Evolutionary conservation across 2,113 vertebrate genomes (phyloP).

Genomic region (Petrocephalus microphthalmus): DNA sequence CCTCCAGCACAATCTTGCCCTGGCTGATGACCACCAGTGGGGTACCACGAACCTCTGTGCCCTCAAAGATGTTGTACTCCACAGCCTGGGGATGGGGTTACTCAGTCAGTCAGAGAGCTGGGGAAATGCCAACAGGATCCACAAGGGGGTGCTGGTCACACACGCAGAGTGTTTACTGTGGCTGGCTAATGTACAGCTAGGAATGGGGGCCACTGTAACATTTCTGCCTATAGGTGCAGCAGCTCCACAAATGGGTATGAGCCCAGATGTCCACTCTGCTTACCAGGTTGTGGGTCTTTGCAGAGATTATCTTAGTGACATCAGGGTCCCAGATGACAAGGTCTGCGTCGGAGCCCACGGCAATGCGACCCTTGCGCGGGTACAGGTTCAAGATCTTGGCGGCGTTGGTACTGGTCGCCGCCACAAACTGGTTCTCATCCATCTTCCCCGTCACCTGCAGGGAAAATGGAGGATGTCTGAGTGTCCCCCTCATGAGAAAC

Average conservation of each 20-base stretch:
- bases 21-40: slow-evolving; percentile 97
- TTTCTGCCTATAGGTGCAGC: neutral
- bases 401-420: slow-evolving; percentile 94
- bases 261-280: slow-evolving; percentile 30
- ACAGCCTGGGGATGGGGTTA: slow-evolving; percentile 60
- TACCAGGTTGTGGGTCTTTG: slow-evolving; percentile 95
- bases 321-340: slow-evolving; percentile 96
- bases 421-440: slow-evolving; percentile 98
- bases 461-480: slow-evolving; percentile 1
- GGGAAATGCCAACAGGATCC: neutral
- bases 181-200: neutral
- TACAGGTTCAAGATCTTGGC: slow-evolving; percentile 98
- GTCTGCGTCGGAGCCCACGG: slow-evolving; percentile 90
- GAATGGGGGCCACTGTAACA: neutral
- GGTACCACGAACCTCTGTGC: slow-evolving; percentile 85
- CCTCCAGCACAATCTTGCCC: slow-evolving; percentile 94
- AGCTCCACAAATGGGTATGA: neutral
- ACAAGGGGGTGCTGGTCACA: neutral
- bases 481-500: neutral
- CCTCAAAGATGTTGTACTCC: slow-evolving; percentile 98
- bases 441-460: slow-evolving; percentile 92
- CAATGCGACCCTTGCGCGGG: slow-evolving; percentile 90
- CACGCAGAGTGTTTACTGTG: neutral
- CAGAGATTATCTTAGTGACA: slow-evolving; percentile 86
- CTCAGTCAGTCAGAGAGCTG: neutral